phyloP scores from a whole-genome alignment of 2,113 vertebrate species.

The Pelodiscus sinensis region DNA sequence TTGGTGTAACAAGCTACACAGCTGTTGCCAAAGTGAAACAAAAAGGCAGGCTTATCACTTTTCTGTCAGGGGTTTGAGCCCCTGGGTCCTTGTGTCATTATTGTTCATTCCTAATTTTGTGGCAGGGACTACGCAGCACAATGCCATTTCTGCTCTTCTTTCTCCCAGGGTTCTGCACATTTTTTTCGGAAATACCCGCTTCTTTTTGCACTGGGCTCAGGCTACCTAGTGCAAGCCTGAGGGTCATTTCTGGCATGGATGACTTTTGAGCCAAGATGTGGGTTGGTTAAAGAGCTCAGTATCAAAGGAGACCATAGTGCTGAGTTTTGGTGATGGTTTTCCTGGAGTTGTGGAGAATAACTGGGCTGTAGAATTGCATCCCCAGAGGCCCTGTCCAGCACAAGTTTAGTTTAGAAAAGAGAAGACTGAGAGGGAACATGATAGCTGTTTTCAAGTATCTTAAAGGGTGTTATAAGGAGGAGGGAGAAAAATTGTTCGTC shows the following conservation, averaged over 20 bases:
- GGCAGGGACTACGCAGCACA: not conserved
- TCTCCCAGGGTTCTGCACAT: not conserved
- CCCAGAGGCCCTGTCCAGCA: not conserved
- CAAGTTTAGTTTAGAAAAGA: not conserved
- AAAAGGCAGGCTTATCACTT: not conserved
- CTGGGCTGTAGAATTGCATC: too few species aligned
- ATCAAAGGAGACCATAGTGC: not conserved
- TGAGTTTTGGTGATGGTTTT: not conserved
- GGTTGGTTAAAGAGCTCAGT: not conserved
- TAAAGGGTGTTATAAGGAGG: too few species aligned
- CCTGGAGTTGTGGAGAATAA: not conserved
- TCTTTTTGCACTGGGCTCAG: not conserved
- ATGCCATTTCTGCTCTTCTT: not conserved
- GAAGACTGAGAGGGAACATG: too few species aligned
- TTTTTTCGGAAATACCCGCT: not conserved
- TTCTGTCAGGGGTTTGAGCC: not conserved
- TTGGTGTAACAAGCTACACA: accelerated
- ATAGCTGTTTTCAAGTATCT: too few species aligned
- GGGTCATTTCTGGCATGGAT: not conserved
- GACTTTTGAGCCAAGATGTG: too few species aligned
- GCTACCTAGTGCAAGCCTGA: not conserved
- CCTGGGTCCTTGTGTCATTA: not conserved
- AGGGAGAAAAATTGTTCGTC: too few species aligned
- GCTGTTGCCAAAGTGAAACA: not conserved
- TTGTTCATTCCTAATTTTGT: not conserved